These are phyloP conservation scores for Leguminivora glycinivorella DNA, from an alignment of 1,140 invertebrate species.

Conservation along the genomic window DNA sequence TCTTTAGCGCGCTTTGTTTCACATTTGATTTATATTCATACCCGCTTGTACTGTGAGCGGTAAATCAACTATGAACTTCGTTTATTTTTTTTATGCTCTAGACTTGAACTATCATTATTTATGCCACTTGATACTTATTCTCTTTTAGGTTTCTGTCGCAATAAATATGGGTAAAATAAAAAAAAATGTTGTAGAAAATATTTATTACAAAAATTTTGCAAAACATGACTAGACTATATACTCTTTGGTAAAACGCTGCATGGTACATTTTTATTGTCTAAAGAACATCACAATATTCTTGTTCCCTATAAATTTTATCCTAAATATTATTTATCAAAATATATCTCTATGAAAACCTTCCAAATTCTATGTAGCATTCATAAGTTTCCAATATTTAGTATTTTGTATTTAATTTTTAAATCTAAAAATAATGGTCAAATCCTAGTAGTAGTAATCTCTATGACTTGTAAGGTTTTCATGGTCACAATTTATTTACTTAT, in stretches of 20 bases:
- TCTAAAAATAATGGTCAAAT: too few species aligned
- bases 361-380: background rate
- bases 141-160: too few species aligned
- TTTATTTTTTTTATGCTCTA: conserved; percentile 36
- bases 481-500: conserved; percentile 14
- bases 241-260: conserved; percentile 48
- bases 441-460: background rate
- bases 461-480: background rate
- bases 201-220: conserved; percentile 37
- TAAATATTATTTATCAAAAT: conserved; percentile 1
- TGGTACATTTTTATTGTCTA: conserved; percentile 24
- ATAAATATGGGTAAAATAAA: background rate
- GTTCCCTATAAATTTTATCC: conserved; percentile 31
- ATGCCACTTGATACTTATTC: background rate
- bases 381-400: too few species aligned
- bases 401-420: too few species aligned
- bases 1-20: conserved; percentile 75
- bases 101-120: conserved; percentile 38
- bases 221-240: conserved; percentile 56
- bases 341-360: background rate
- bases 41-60: conserved; percentile 62
- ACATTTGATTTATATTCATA: conserved; percentile 78
- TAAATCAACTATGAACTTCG: conserved; percentile 68
- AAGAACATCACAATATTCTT: conserved; percentile 25
- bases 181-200: conserved; percentile 26